Evolutionary conservation across 2,888 invertebrate genomes (phyloP), one percentile per base, ranked within the genome.

Genomic region (Xanthia togata): DNA sequence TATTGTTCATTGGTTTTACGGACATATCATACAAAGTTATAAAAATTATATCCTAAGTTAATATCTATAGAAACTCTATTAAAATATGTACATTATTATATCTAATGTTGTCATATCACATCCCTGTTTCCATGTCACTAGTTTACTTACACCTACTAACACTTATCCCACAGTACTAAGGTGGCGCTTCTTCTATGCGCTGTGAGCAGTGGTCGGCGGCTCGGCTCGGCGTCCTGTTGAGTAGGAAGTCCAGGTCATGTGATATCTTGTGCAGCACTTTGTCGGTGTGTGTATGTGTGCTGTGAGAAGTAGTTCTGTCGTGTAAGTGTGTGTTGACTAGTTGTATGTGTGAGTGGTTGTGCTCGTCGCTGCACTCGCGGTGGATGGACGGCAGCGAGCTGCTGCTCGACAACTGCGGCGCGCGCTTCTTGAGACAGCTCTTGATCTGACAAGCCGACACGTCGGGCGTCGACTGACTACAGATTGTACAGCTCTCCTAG

Each of bases 261-360:
- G 98, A 98, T 90, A 98, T 98, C 91, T 98, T 97, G 94, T 98
- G 98, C 70, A 98, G 94, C 97, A 98, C 98, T 76, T 97, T 97
- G 87, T 97, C 97, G 50, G 95, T 93, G 73, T 95, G 94, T 0
- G 94, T 93, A 0, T 31, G 93, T 92, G 80, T 94, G 93, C 87
- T 96, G 95, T 50, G 94, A 93, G 83, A 92, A 93, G 38, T 94
- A 94, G 44, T 94, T 94, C 83, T 94, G 93, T 53, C 31, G 75
- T 95, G 94, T 0, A 94, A 94, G 83, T 95, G 94, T 74, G 92
- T 91, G 79, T 95, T 95, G 62, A 94, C 94, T 87, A 93, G 93
- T 76, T 95, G 95, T 68, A 94, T 94, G 67, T 95, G 93, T 0
- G 95, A 93, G 76, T 94, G 93, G 9, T 93, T 92, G 2, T 89